These are phyloP conservation scores for Sinocyclocheilus anshuiensis DNA, from an alignment of 2,113 vertebrate genomes.

Conservation along the genomic window DNA sequence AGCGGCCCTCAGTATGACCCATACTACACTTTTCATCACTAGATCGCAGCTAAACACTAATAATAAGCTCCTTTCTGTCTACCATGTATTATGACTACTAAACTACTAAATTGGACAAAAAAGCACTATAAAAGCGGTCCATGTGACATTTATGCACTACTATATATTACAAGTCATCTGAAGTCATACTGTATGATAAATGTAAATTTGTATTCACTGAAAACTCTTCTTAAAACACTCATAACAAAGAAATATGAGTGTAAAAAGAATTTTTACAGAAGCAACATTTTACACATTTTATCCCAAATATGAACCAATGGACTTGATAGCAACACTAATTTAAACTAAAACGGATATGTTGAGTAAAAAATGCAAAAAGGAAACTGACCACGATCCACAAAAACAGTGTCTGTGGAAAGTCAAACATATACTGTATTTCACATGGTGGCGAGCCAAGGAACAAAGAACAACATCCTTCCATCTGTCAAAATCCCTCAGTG, in stretches of 20 bases:
- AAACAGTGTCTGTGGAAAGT: background rate
- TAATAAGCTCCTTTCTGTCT: background rate
- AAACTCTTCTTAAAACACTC: background rate
- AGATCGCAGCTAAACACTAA: background rate
- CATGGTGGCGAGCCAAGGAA: background rate
- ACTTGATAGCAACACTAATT: background rate
- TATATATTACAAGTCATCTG: background rate
- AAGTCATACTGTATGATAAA: background rate
- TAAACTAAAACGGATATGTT: background rate
- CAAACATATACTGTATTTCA: background rate
- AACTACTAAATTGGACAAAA: background rate
- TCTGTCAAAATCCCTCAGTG: background rate
- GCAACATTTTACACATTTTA: too few species aligned
- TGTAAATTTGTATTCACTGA: background rate
- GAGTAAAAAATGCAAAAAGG: background rate
- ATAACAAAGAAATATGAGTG: background rate
- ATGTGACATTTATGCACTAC: background rate
- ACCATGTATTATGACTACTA: background rate
- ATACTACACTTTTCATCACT: conserved; percentile 1
- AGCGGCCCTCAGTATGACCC: conserved; percentile 7
- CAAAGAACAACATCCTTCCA: background rate
- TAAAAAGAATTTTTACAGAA: background rate
- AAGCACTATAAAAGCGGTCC: background rate
- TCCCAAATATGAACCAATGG: too few species aligned
- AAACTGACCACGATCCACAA: background rate